phyloP scores from a whole-genome alignment of 2,888 invertebrate genomes.

The Crematogaster levior region DNA sequence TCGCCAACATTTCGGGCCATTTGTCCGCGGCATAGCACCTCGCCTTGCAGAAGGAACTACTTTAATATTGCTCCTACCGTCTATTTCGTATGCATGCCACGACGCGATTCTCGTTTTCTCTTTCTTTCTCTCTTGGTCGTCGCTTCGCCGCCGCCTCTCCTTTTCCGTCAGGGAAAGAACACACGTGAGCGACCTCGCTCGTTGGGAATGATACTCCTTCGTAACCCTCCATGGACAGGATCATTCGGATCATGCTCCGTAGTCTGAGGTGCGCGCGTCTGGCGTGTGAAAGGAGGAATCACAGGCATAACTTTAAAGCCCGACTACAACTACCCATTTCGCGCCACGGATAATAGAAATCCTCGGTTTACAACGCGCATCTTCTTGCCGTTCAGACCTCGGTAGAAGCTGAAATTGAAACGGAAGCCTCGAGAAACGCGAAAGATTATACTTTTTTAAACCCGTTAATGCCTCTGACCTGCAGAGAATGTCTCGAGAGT shows the following conservation, averaged over 20 bases:
- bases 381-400: background rate
- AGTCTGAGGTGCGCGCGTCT: slow-evolving; percentile 41
- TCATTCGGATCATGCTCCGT: slow-evolving; percentile 57
- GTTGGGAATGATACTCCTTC: slow-evolving; percentile 59
- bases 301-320: slow-evolving; percentile 57
- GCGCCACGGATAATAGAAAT: slow-evolving; percentile 61
- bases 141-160: slow-evolving; percentile 8
- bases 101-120: slow-evolving; percentile 62
- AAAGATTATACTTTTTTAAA: slow-evolving; percentile 36
- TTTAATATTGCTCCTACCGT: slow-evolving; percentile 77
- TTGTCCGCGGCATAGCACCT: slow-evolving; percentile 64
- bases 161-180: slow-evolving; percentile 1
- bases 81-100: slow-evolving; percentile 78
- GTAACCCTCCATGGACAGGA: slow-evolving; percentile 63
- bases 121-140: slow-evolving; percentile 45
- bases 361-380: slow-evolving; percentile 7
- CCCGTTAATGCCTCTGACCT: background rate
- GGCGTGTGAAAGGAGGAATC: slow-evolving; percentile 52
- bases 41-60: slow-evolving; percentile 67
- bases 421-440: background rate
- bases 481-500: background rate
- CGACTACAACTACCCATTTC: slow-evolving; percentile 39
- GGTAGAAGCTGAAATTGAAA: slow-evolving; percentile 16
- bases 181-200: slow-evolving; percentile 51
- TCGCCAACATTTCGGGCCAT: slow-evolving; percentile 58